Evolutionary conservation across 2,113 vertebrate species (phyloP).

Genomic region (Butorides virescens): DNA sequence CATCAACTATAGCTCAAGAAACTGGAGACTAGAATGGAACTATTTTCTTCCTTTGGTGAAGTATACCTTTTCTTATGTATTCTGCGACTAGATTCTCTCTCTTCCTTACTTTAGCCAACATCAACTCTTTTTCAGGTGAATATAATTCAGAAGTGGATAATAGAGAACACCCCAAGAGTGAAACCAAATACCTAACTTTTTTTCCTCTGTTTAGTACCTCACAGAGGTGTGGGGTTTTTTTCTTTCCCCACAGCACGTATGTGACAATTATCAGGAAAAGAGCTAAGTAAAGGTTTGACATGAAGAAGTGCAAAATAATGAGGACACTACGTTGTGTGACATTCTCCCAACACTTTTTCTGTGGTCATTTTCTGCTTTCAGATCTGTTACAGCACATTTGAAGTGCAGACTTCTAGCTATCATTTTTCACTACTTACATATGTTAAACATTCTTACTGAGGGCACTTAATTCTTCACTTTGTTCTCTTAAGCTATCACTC

Average conservation of each 20-base stretch:
- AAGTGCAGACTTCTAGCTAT: neutral
- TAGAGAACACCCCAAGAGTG: neutral
- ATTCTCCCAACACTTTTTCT: neutral
- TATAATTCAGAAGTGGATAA: constrained; percentile 10
- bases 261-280: neutral
- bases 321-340: neutral
- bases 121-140: neutral
- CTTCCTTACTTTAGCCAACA: neutral
- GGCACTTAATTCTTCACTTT: constrained; percentile 21
- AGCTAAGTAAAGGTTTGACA: neutral
- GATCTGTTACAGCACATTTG: neutral
- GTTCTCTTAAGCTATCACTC: constrained; percentile 20
- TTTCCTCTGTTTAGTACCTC: neutral
- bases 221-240: neutral
- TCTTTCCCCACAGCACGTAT: neutral
- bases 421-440: constrained; percentile 31
- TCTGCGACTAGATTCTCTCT: neutral
- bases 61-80: neutral
- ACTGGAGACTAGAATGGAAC: neutral
- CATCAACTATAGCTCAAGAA: constrained; percentile 1
- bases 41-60: constrained; percentile 1
- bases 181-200: constrained; percentile 24
- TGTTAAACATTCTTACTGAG: constrained; percentile 21
- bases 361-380: neutral
- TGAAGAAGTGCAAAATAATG: neutral